Percentiles rank a stretch among this genome's conserved stretches.
These are phyloP conservation scores for Drosophila mayaguana DNA, from an alignment of 2,888 invertebrate species.

Conservation along the genomic window DNA sequence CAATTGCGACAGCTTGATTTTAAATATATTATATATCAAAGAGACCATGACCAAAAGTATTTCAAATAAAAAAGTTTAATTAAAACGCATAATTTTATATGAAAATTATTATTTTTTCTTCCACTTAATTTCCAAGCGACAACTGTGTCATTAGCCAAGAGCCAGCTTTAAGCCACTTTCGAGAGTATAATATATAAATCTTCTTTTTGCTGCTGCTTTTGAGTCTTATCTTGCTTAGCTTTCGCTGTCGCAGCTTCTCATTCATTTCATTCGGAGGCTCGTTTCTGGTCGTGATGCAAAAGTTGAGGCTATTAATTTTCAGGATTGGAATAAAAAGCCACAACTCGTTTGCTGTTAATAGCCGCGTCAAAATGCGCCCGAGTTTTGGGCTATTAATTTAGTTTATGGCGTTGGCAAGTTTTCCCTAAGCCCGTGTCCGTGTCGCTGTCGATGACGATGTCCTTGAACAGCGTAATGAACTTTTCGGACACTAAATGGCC, in stretches of 20 bases:
- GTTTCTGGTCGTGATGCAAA: not conserved
- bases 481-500: conserved; percentile 38
- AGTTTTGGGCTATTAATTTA: conserved; percentile 57
- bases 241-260: not conserved
- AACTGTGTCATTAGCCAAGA: conserved; percentile 20
- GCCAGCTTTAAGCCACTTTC: conserved; percentile 19
- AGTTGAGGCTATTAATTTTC: conserved; percentile 37
- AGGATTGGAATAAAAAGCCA: conserved; percentile 28
- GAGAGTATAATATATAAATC: conserved; percentile 21
- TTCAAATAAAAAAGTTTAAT: not conserved
- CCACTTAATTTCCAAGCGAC: conserved; percentile 27
- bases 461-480: conserved; percentile 62
- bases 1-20: too few relatives aligned
- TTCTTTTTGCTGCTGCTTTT: conserved; percentile 10
- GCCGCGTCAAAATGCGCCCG: conserved; percentile 42
- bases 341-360: conserved; percentile 45
- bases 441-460: conserved; percentile 26
- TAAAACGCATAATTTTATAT: not conserved
- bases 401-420: conserved; percentile 51
- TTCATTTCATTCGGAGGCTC: not conserved
- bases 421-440: conserved; percentile 37
- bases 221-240: conserved; percentile 29
- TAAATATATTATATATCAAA: too few relatives aligned
- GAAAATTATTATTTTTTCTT: not conserved
- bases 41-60: too few relatives aligned